Conservation (phyloP, 2,888 invertebrate species). For the Amblyjoppa proteus region DNA sequence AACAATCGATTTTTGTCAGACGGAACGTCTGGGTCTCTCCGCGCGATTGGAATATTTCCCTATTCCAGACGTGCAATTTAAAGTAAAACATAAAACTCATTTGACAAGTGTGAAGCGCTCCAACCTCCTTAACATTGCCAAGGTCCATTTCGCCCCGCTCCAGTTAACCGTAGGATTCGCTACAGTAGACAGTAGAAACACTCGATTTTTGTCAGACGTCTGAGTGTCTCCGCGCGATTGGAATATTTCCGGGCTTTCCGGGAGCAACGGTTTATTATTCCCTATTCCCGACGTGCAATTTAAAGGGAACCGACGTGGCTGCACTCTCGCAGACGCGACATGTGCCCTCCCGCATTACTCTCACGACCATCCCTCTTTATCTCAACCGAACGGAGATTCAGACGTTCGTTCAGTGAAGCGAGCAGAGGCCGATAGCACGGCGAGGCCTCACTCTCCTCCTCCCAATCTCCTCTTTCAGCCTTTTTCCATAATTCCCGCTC, state of each 20-base stretch:
- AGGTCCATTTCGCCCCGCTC: neutral
- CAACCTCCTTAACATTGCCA: too few species aligned
- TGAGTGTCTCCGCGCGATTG: neutral
- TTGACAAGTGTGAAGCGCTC: too few species aligned
- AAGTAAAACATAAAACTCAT: too few species aligned
- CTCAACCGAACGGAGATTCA: slow-evolving; percentile 44
- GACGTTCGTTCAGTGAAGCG: slow-evolving; percentile 65
- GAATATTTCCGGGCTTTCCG: slow-evolving; percentile 4
- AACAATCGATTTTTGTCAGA: slow-evolving; percentile 29
- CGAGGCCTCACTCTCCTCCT: slow-evolving; percentile 31
- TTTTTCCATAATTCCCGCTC: slow-evolving; percentile 14
- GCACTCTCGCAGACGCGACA: slow-evolving; percentile 8
- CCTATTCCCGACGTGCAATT: neutral
- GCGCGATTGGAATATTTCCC: neutral
- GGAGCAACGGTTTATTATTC: neutral
- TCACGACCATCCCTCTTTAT: slow-evolving; percentile 17
- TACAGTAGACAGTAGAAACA: slow-evolving; percentile 32
- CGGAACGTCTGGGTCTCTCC: neutral
- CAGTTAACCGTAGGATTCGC: neutral
- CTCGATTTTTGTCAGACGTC: slow-evolving; percentile 11
- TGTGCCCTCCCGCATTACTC: slow-evolving; percentile 4
- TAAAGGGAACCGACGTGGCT: neutral
- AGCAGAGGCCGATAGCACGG: slow-evolving; percentile 61
- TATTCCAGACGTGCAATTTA: too few species aligned
- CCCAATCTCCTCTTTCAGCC: slow-evolving; percentile 45